These are phyloP conservation scores for Rhadina sibilatrix DNA, from an alignment of 2,113 vertebrate genomes.

Conservation along the genomic window DNA sequence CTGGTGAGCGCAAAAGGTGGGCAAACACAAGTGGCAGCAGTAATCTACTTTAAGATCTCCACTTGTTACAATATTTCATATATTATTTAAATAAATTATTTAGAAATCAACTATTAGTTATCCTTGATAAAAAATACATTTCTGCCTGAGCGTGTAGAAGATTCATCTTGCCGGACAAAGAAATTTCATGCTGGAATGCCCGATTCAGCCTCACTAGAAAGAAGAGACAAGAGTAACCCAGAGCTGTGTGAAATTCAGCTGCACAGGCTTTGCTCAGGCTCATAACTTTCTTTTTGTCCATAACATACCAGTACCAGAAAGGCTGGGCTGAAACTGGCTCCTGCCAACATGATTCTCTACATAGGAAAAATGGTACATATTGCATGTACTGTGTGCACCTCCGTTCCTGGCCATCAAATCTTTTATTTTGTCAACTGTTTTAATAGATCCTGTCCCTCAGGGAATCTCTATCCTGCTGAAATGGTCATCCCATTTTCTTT, in stretches of 20 bases:
- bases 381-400: background rate
- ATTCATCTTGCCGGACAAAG: background rate
- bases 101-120: background rate
- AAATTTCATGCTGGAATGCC: background rate
- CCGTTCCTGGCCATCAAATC: background rate
- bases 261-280: background rate
- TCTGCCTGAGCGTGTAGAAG: background rate
- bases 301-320: background rate
- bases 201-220: background rate
- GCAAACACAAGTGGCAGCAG: background rate
- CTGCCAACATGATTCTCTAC: background rate
- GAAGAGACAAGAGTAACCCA: background rate
- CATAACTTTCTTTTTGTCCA: background rate
- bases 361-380: background rate
- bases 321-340: background rate
- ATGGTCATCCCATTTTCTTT: background rate
- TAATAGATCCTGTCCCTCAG: background rate
- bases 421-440: constrained; percentile 16
- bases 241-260: background rate
- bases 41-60: background rate
- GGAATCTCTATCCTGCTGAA: background rate
- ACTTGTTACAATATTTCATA: background rate
- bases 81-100: background rate
- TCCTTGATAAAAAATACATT: background rate
- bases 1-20: background rate